Conservation (phyloP, 2,113 vertebrate genomes). For the Petaurus breviceps region DNA sequence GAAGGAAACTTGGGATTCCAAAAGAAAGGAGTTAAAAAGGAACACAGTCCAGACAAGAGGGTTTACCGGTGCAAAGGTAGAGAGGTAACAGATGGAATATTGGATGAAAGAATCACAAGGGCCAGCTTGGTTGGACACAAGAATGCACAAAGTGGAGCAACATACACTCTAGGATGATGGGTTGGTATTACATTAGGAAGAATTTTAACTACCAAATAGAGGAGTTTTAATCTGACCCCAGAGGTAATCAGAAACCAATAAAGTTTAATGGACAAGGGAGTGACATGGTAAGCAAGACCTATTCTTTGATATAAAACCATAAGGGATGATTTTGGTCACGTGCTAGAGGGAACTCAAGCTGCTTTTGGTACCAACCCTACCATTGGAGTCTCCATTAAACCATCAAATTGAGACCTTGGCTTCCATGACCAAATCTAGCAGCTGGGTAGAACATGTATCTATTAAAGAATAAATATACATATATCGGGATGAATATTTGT, state of each 20-base stretch:
- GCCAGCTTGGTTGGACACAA: not conserved
- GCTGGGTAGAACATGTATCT: not conserved
- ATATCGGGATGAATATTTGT: not conserved
- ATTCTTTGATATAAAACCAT: not conserved
- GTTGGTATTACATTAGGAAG: not conserved
- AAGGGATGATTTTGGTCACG: not conserved
- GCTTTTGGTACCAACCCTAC: not conserved
- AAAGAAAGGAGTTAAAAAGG: not conserved
- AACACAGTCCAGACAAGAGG: not conserved
- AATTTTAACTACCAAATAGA: not conserved
- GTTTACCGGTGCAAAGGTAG: not conserved
- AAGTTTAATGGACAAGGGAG: not conserved
- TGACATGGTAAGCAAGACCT: not conserved
- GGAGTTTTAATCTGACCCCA: not conserved
- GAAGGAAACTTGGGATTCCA: not conserved
- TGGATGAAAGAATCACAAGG: not conserved
- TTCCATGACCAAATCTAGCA: not conserved
- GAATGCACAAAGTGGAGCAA: not conserved
- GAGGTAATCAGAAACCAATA: not conserved
- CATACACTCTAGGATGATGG: not conserved
- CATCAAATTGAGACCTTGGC: not conserved
- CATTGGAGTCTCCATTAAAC: not conserved
- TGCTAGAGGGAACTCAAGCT: not conserved
- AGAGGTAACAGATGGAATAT: not conserved
- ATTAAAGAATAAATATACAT: not conserved